These are phyloP conservation scores for Rhopalosiphum padi DNA, from an alignment of 1,140 invertebrate species.

Conservation along the genomic window DNA sequence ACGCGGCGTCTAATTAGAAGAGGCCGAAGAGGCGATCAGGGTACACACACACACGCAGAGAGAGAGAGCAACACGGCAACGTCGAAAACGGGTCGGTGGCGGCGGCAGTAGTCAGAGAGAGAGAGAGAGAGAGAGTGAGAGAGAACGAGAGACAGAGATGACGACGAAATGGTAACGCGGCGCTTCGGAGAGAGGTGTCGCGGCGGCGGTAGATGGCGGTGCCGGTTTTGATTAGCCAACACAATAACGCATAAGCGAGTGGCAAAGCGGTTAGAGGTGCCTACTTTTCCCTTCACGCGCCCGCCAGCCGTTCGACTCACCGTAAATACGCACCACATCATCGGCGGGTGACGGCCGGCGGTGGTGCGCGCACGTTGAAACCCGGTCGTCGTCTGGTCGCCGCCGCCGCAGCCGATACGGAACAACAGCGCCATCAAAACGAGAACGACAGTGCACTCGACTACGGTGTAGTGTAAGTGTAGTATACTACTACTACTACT, in stretches of 20 bases:
- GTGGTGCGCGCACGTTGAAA: conserved; percentile 15
- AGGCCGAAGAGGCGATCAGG: neutral
- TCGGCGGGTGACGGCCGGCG: neutral
- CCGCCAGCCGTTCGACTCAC: neutral
- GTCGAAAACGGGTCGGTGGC: conserved; percentile 35
- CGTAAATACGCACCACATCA: neutral
- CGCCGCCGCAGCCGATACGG: conserved; percentile 23
- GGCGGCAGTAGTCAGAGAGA: neutral
- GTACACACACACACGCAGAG: neutral
- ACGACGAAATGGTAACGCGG: conserved; percentile 22
- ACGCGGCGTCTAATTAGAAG: conserved; percentile 40
- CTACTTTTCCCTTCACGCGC: neutral
- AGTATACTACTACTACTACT: conserved; percentile 50
- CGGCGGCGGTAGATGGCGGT: conserved; percentile 43
- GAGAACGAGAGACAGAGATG: neutral
- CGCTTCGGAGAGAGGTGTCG: conserved; percentile 18
- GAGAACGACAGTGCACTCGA: conserved; percentile 56
- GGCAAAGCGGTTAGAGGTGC: neutral
- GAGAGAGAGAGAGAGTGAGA: neutral
- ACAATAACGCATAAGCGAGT: conserved; percentile 20
- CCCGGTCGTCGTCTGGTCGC: conserved; percentile 26
- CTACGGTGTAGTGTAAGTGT: conserved; percentile 43
- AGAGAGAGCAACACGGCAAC: conserved; percentile 31
- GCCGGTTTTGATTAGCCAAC: conserved; percentile 35
- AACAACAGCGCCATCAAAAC: conserved; percentile 50